phyloP scores from a whole-genome alignment of 2,113 vertebrate genomes.

The Trematomus loennbergii region DNA sequence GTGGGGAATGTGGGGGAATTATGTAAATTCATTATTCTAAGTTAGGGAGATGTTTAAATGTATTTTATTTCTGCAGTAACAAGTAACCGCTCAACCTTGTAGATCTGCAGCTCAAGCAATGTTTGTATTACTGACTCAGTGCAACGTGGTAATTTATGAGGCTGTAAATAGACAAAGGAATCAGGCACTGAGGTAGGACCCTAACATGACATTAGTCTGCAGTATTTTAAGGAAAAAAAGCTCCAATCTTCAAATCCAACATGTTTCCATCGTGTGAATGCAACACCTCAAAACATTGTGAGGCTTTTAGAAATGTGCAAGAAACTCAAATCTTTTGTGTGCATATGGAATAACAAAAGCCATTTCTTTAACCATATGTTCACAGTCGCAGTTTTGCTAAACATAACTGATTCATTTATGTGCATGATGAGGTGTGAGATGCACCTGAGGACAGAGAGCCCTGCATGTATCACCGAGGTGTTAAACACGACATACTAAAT shows the following conservation, averaged over 20 bases:
- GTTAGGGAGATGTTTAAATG: background rate
- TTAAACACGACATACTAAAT: constrained; percentile 36
- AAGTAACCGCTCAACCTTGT: constrained; percentile 11
- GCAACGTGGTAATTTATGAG: constrained; percentile 47
- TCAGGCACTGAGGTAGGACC: constrained; percentile 31
- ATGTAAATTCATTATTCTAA: constrained; percentile 50
- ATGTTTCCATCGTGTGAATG: constrained; percentile 6
- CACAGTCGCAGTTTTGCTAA: constrained; percentile 62
- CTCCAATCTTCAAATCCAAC: constrained; percentile 9
- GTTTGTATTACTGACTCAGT: constrained; percentile 47
- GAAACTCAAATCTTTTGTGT: constrained; percentile 7
- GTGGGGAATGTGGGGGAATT: constrained; percentile 72
- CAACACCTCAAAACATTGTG: constrained; percentile 30
- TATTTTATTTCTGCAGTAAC: constrained; percentile 18
- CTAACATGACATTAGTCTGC: background rate
- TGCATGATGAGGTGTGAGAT: constrained; percentile 45
- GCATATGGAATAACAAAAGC: constrained; percentile 22
- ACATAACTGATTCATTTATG: constrained; percentile 66
- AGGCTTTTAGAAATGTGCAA: constrained; percentile 5
- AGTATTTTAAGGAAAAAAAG: constrained; percentile 15
- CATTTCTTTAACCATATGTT: constrained; percentile 59
- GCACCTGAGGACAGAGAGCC: constrained; percentile 26
- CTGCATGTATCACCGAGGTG: constrained; percentile 10
- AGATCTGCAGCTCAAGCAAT: constrained; percentile 49
- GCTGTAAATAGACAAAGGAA: constrained; percentile 38